Conservation (phyloP, 2,888 invertebrate genomes). For the Habroteleia sp. region DNA sequence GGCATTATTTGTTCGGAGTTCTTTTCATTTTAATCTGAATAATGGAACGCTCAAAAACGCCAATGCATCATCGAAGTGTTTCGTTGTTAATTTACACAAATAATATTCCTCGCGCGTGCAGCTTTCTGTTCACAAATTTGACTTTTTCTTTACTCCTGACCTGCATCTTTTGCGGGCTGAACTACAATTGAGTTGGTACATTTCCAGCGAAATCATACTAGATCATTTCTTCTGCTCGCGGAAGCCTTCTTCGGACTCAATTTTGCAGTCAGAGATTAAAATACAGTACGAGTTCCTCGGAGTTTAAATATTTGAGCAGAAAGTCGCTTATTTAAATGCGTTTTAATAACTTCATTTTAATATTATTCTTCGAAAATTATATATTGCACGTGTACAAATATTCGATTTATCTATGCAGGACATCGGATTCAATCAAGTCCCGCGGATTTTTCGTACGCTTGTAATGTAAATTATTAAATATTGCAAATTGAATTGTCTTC, state of each 20-base stretch:
- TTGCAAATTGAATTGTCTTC: no score
- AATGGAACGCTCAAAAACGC: constrained; percentile 18
- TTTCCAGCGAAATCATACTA: constrained; percentile 39
- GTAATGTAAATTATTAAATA: no score
- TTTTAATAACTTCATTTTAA: no score
- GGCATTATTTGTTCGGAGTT: not conserved
- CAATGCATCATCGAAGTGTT: constrained; percentile 26
- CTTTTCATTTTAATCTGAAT: constrained; percentile 35
- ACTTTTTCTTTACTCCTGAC: constrained; percentile 46
- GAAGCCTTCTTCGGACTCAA: constrained; percentile 11
- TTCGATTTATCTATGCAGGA: no score
- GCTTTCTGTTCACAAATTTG: constrained; percentile 34
- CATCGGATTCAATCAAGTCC: no score
- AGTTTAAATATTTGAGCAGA: no score
- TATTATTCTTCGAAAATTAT: no score
- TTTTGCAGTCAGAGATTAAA: constrained; percentile 37
- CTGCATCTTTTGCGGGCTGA: constrained; percentile 41
- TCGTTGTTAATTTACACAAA: constrained; percentile 45
- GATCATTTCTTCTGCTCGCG: constrained; percentile 11
- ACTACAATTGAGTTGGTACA: constrained; percentile 49
- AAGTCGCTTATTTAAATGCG: no score
- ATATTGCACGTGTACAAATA: no score
- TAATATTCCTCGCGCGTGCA: constrained; percentile 30
- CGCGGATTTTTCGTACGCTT: no score
- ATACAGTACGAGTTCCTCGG: no score